A percentile compares a stretch with the other conserved stretches of the same genome.
These are phyloP conservation scores for Caenorhabditis sulstoni DNA, from an alignment of 2,888 invertebrate species.

Conservation along the genomic window DNA sequence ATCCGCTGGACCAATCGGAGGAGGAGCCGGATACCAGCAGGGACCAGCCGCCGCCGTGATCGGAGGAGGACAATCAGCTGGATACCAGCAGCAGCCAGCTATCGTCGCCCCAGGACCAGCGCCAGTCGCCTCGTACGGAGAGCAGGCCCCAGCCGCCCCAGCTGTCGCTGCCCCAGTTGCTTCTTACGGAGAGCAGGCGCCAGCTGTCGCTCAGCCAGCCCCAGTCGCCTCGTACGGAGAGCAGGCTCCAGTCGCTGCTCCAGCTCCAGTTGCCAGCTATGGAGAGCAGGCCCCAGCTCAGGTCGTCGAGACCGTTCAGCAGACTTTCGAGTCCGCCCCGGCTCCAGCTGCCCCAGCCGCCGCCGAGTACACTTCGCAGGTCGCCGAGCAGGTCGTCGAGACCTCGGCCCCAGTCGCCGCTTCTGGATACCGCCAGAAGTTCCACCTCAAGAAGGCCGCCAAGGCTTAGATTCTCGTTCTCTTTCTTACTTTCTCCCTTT, in stretches of 20 bases:
- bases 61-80: slow-evolving; percentile 19
- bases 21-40: slow-evolving; percentile 40
- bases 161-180: slow-evolving; percentile 38
- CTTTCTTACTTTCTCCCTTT: slow-evolving; percentile 3
- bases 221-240: slow-evolving; percentile 2
- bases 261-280: slow-evolving; percentile 47
- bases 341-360: slow-evolving; percentile 26
- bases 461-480: slow-evolving; percentile 44
- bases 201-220: slow-evolving; percentile 28
- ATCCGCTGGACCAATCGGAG: too few species aligned
- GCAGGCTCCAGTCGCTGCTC: slow-evolving; percentile 13
- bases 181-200: slow-evolving; percentile 53
- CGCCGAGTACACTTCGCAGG: slow-evolving; percentile 35
- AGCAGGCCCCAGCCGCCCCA: slow-evolving; percentile 25
- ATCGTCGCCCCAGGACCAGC: slow-evolving; percentile 28
- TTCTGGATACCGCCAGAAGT: slow-evolving; percentile 48
- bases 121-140: slow-evolving; percentile 12
- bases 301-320: slow-evolving; percentile 12
- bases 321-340: slow-evolving; percentile 44
- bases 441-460: slow-evolving; percentile 55
- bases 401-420: slow-evolving; percentile 40
- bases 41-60: slow-evolving; percentile 25
- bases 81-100: slow-evolving; percentile 17
- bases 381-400: slow-evolving; percentile 49
- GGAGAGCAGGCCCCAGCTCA: slow-evolving; percentile 51